Base-by-base conservation (phyloP, 2,797 vertebrate species). In the Cyprinodon diabolis region DNA sequence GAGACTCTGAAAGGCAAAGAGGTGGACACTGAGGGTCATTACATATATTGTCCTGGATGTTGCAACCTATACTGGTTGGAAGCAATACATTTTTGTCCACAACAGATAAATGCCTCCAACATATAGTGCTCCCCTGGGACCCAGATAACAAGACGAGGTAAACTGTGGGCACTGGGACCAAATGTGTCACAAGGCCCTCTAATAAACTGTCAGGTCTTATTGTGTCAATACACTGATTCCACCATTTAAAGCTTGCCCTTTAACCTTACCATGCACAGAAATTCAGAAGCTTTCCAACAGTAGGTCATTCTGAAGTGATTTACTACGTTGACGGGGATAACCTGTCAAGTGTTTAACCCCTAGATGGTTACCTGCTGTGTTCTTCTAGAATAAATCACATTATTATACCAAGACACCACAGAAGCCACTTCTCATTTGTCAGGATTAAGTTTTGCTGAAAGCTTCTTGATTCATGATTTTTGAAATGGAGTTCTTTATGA, bases 121-220 rank as follows among this genome's bases (percentile, higher is more conserved):
- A 90, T 72, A 14, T 80, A 89, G 88, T 83, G 77, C 88, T 91
- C 93, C 92, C 90, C 54, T 54, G 94, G 90, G 94, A 90, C 82
- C 84, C 66, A 62, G 84, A 81, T 86, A 90, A 85, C 75, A 84
- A 89, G 92, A 90, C 86, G 87, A 83, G 92, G 84, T 89, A 94
- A 86, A 93, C 90, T 87, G 86, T 80, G 78, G 93, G 89, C 89
- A 88, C 74, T 87, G 84, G 83, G 81, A 86, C 86, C 84, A 89
- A 93, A 92, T 89, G 90, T 92, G 90, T 90, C 90, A 93, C 90
- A 86, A 88, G 91, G 89, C 89, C 90, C 89, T 93, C 89, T 95
- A 94, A 95, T 95, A 95, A 95, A 95, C 91, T 95, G 95, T 94
- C 95, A 94, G 90, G 87, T 94, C 92, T 95, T 93, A 95, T 96